phyloP scores from a whole-genome alignment of 2,113 vertebrate genomes.

The Arothron firmamentum region DNA sequence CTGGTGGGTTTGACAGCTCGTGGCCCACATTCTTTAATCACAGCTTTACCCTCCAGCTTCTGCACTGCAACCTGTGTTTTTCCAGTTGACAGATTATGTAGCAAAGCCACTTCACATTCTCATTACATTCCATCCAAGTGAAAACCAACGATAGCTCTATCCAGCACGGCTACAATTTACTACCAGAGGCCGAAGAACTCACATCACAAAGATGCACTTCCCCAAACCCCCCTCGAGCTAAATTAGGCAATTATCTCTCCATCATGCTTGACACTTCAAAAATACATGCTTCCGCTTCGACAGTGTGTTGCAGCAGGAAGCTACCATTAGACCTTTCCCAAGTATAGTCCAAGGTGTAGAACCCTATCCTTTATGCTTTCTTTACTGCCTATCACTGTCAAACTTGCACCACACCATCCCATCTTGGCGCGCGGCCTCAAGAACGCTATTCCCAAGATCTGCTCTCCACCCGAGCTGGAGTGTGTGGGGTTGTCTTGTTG shows the following conservation, averaged over 20 bases:
- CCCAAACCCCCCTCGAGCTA: neutral
- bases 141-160: neutral
- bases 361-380: no score
- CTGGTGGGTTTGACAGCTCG: neutral
- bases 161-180: constrained; percentile 1
- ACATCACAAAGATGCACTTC: neutral
- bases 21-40: neutral
- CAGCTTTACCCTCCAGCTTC: neutral
- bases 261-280: neutral
- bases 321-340: neutral
- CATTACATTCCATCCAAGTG: neutral
- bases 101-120: neutral
- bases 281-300: neutral
- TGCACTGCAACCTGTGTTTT: constrained; percentile 1
- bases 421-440: no score
- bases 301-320: neutral
- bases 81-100: neutral
- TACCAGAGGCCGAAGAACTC: neutral
- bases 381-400: no score
- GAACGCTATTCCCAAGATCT: no score
- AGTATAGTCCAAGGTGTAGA: neutral
- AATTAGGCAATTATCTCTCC: neutral
- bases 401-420: neutral
- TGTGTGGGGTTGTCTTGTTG: no score
- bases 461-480: no score